Evolutionary conservation across 2,888 invertebrate species (phyloP).

Genomic region (Amorpha juglandis): DNA sequence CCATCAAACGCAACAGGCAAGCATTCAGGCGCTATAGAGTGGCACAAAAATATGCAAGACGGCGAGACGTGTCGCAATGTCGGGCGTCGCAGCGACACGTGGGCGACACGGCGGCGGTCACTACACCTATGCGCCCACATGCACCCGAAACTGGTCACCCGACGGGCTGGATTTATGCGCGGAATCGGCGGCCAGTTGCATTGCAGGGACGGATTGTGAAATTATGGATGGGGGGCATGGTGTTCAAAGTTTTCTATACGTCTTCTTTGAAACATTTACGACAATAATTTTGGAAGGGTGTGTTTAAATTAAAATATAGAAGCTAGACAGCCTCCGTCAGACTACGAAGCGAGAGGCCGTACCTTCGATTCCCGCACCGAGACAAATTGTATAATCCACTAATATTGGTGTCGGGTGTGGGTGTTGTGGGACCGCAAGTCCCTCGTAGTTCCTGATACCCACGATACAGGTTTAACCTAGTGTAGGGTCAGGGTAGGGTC

Average conservation of each 20-base stretch:
- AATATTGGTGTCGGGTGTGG: no score
- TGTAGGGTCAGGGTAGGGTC: no score
- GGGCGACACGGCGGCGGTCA: slow-evolving; percentile 50
- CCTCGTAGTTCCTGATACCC: no score
- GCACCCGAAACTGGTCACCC: slow-evolving; percentile 26
- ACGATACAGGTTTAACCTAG: no score
- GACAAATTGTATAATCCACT: no score
- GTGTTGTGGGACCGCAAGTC: no score
- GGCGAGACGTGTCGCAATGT: slow-evolving; percentile 24
- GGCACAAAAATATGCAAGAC: slow-evolving; percentile 21
- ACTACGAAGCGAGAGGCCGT: no score
- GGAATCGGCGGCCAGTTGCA: slow-evolving; percentile 1
- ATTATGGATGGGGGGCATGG: background rate
- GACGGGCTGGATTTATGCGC: slow-evolving; percentile 12
- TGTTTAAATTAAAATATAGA: no score
- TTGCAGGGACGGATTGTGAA: background rate
- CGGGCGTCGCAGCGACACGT: slow-evolving; percentile 47
- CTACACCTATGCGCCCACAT: slow-evolving; percentile 48
- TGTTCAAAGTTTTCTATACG: background rate
- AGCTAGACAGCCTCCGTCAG: no score
- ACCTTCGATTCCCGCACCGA: no score
- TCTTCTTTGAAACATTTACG: background rate
- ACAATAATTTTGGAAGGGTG: no score
- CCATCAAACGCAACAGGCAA: slow-evolving; percentile 7
- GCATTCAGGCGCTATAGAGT: slow-evolving; percentile 10